A percentile compares a stretch with the other conserved stretches of the same genome.
Evolutionary conservation across 1,140 invertebrate genomes (phyloP).

Genomic region (Drosophila bipectinata): DNA sequence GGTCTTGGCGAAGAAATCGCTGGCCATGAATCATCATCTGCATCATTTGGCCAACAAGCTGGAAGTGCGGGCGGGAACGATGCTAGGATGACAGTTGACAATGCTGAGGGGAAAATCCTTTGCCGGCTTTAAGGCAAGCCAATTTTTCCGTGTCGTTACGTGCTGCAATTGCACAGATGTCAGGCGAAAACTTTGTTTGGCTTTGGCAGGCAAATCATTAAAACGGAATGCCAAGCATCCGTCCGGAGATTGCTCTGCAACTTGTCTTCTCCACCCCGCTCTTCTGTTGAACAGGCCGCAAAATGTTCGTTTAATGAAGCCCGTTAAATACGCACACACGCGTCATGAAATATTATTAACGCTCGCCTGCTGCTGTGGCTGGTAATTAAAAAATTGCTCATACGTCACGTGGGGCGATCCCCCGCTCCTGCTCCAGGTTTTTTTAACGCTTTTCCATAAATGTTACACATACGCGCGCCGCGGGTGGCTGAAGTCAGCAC

Average conservation of each 20-base stretch:
- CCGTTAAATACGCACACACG: conserved; percentile 41
- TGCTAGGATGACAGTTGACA: conserved; percentile 21
- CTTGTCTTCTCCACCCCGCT: conserved; percentile 2
- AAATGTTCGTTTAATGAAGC: conserved; percentile 52
- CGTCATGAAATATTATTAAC: conserved; percentile 58
- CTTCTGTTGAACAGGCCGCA: conserved; percentile 3
- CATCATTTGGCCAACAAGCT: conserved; percentile 42
- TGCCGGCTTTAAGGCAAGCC: conserved; percentile 46
- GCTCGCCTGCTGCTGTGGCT: conserved; percentile 41
- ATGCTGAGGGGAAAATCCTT: conserved; percentile 23
- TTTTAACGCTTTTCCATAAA: conserved; percentile 50
- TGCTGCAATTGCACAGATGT: conserved; percentile 72
- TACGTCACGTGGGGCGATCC: conserved; percentile 60
- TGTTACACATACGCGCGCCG: conserved; percentile 50
- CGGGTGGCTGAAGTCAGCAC: conserved; percentile 45
- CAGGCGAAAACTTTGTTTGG: conserved; percentile 52
- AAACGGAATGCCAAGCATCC: conserved; percentile 37
- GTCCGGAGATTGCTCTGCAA: conserved; percentile 30
- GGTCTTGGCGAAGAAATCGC: conserved; percentile 59
- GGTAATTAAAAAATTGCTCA: conserved; percentile 79
- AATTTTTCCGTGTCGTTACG: conserved; percentile 64
- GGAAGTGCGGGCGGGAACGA: too few species aligned
- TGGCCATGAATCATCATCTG: conserved; percentile 69
- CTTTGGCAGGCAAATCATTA: conserved; percentile 65
- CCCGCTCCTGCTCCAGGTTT: conserved; percentile 6